phyloP scores from a whole-genome alignment of 1,140 invertebrate genomes.

The Tetramorium alpestre region DNA sequence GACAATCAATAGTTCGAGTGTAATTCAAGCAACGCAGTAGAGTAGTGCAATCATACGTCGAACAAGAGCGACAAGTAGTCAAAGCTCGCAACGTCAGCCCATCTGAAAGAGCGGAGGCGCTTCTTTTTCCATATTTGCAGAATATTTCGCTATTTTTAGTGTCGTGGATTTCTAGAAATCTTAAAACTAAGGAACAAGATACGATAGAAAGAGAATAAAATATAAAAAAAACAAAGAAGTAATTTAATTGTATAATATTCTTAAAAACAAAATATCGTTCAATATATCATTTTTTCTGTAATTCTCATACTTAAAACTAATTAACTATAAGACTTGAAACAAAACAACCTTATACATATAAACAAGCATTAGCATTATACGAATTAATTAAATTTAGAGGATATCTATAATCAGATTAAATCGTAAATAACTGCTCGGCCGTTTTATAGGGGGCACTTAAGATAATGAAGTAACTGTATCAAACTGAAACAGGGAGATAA shows the following conservation, averaged over 20 bases:
- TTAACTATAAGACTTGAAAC: background rate
- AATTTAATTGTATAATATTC: background rate
- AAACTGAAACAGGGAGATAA: background rate
- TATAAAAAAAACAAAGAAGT: background rate
- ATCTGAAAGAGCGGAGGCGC: background rate
- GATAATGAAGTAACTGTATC: conserved; percentile 26
- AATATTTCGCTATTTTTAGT: background rate
- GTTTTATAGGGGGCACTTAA: conserved; percentile 10
- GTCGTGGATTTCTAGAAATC: background rate
- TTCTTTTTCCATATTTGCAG: background rate
- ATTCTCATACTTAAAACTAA: background rate
- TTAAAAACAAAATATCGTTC: background rate
- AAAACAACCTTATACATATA: background rate
- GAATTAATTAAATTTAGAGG: conserved; percentile 30
- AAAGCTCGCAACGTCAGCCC: background rate
- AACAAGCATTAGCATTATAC: conserved; percentile 19
- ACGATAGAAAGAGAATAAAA: background rate
- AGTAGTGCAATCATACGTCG: background rate
- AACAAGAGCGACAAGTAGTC: conserved; percentile 19
- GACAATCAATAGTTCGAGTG: conserved; percentile 3
- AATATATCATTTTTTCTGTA: background rate
- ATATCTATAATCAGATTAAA: conserved; percentile 35
- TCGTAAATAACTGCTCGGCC: background rate
- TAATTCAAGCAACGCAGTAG: conserved; percentile 31
- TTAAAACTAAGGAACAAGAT: background rate